phyloP scores from a whole-genome alignment of 2,113 vertebrate species.

The Atherinomorus stipes region DNA sequence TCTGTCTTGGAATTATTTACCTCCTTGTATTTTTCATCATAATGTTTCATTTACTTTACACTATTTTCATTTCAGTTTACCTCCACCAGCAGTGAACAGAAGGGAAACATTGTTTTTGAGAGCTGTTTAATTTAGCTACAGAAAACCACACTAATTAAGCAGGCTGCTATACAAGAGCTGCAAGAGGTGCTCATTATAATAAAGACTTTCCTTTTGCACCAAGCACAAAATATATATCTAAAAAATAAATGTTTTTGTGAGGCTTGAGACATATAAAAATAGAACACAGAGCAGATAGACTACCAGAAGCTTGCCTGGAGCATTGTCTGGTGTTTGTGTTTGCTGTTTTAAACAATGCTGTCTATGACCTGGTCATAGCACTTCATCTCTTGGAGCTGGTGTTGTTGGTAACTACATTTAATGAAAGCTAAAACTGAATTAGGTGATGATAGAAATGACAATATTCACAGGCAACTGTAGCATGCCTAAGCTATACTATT shows the following conservation, averaged over 20 bases:
- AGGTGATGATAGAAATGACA: too few relatives aligned
- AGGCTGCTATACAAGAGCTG: background rate
- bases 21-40: too few relatives aligned
- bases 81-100: background rate
- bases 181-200: background rate
- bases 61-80: too few relatives aligned
- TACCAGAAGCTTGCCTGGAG: background rate
- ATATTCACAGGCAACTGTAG: background rate
- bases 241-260: background rate
- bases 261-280: too few relatives aligned
- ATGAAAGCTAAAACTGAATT: too few relatives aligned
- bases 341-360: background rate
- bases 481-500: too few relatives aligned
- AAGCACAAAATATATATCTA: background rate
- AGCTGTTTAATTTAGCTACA: background rate
- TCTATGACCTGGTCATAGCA: background rate
- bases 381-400: background rate
- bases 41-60: too few relatives aligned
- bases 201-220: background rate
- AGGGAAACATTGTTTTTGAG: background rate
- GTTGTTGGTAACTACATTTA: too few relatives aligned
- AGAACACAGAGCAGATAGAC: too few relatives aligned
- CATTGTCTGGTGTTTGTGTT: too few relatives aligned
- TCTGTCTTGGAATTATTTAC: too few relatives aligned
- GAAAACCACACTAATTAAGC: background rate